These are phyloP conservation scores for Magallana nippona DNA, from an alignment of 2,888 invertebrate genomes.

Conservation along the genomic window DNA sequence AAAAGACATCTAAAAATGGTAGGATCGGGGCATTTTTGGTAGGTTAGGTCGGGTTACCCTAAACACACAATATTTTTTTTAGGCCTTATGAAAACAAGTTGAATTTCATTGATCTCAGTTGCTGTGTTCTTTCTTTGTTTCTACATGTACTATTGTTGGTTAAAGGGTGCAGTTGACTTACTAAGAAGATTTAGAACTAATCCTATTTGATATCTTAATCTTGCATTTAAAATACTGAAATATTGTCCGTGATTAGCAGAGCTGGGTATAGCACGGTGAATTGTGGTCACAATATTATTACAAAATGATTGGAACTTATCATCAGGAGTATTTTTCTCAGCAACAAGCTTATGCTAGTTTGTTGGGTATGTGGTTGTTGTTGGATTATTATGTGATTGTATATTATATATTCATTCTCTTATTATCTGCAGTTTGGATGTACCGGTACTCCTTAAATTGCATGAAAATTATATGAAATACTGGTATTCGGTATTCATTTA, in stretches of 20 bases:
- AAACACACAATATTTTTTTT: too few relatives aligned
- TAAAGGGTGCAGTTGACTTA: slow-evolving; percentile 25
- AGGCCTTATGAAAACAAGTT: too few relatives aligned
- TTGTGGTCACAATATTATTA: neutral
- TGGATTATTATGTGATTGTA: too few relatives aligned
- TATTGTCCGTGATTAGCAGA: neutral
- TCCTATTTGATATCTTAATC: neutral
- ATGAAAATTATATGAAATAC: too few relatives aligned
- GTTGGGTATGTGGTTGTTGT: slow-evolving; percentile 3
- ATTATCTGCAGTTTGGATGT: too few relatives aligned
- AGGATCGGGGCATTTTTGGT: too few relatives aligned
- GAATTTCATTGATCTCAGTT: too few relatives aligned
- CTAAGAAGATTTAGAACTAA: slow-evolving; percentile 13
- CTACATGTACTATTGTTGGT: neutral
- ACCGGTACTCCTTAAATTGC: too few relatives aligned
- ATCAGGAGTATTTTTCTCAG: slow-evolving; percentile 33
- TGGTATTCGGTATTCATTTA: too few relatives aligned
- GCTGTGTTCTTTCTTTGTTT: neutral
- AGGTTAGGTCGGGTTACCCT: too few relatives aligned
- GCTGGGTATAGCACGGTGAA: neutral
- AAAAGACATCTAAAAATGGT: too few relatives aligned
- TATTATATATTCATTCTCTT: too few relatives aligned
- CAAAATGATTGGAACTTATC: slow-evolving; percentile 27
- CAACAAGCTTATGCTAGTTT: slow-evolving; percentile 23
- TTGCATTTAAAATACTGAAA: neutral